Evolutionary conservation across 2,113 vertebrate species (phyloP).

Genomic region (Melanerpes formicivorus): DNA sequence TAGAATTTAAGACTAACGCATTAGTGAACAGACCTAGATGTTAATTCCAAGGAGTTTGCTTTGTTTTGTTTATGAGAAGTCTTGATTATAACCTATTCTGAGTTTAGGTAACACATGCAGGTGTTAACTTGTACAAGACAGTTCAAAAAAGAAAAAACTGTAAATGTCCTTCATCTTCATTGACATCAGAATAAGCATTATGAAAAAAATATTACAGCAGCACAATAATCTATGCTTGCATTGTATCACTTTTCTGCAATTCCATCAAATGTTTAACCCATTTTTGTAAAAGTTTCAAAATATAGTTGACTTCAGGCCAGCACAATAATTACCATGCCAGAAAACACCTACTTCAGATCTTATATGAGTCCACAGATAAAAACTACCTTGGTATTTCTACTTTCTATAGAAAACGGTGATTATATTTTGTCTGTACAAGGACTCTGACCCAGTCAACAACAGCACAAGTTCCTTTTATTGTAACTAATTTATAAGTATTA

Average conservation of each 20-base stretch:
- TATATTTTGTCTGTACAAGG: neutral
- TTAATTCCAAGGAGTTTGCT: conserved; percentile 38
- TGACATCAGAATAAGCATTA: neutral
- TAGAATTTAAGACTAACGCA: conserved; percentile 17
- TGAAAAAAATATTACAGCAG: neutral
- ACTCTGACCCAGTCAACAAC: neutral
- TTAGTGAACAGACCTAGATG: conserved; percentile 50
- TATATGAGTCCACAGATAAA: neutral
- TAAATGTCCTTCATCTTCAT: neutral
- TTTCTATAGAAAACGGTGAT: neutral
- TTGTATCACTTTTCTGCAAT: neutral
- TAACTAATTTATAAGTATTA: neutral
- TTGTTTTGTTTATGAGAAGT: conserved; percentile 30
- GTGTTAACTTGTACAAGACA: conserved; percentile 24
- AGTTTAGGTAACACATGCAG: conserved; percentile 13
- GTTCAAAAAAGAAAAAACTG: conserved; percentile 4
- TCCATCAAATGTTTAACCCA: neutral
- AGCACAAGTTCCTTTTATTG: neutral
- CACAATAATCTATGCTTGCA: neutral
- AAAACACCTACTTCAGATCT: neutral
- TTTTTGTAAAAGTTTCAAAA: neutral
- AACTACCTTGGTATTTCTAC: neutral
- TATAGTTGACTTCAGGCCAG: neutral
- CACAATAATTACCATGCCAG: neutral
- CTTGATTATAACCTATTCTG: neutral